phyloP scores from a whole-genome alignment of 2,888 invertebrate genomes.

The Eretmocerus hayati region DNA sequence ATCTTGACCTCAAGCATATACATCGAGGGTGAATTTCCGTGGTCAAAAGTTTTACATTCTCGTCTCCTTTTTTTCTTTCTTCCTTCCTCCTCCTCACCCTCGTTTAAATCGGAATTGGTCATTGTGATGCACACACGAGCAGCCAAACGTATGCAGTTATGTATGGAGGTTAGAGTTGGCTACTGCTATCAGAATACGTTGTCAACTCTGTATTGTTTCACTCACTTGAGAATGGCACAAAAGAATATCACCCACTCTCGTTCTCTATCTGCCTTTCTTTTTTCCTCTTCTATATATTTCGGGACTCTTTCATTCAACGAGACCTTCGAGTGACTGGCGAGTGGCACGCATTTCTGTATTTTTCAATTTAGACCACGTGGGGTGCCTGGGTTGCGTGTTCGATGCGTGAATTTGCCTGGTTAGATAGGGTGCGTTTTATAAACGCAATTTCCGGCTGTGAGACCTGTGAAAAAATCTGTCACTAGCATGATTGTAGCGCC shows the following conservation, averaged over 20 bases:
- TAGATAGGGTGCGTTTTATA: slow-evolving; percentile 29
- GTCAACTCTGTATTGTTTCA: slow-evolving; percentile 30
- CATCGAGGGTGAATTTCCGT: too few species aligned
- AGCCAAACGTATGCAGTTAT: neutral
- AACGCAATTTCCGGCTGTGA: slow-evolving; percentile 34
- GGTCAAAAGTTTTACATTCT: slow-evolving; percentile 11
- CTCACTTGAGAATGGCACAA: slow-evolving; percentile 24
- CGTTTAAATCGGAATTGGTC: slow-evolving; percentile 21
- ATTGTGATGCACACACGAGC: slow-evolving; percentile 33
- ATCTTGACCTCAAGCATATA: too few species aligned
- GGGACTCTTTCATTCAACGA: too few species aligned
- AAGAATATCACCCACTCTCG: slow-evolving; percentile 20
- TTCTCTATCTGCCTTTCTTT: neutral
- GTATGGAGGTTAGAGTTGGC: neutral
- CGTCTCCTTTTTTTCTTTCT: too few species aligned
- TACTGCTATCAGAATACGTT: neutral
- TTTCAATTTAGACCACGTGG: slow-evolving; percentile 24
- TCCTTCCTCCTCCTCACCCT: too few species aligned
- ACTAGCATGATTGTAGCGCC: slow-evolving; percentile 4
- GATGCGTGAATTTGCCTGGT: slow-evolving; percentile 1
- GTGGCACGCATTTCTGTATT: slow-evolving; percentile 26
- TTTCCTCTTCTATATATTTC: slow-evolving; percentile 4
- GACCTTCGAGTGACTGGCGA: slow-evolving; percentile 18
- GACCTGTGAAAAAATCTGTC: neutral
- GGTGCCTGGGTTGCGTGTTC: too few species aligned